Evolutionary conservation across 2,888 invertebrate genomes (phyloP).

Genomic region (Autographa gamma): DNA sequence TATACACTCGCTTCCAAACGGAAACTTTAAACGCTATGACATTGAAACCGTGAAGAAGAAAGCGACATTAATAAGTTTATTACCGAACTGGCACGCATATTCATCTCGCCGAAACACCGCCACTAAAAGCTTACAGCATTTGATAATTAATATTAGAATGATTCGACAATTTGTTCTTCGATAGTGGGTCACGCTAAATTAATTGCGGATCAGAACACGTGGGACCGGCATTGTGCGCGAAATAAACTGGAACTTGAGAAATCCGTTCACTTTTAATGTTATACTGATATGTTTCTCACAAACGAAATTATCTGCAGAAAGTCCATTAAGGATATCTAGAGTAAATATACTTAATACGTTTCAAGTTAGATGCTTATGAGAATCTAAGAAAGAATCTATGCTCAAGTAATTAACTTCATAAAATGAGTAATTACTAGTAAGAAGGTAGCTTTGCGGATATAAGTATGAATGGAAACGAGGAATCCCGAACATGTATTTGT

Average conservation of each 20-base stretch:
- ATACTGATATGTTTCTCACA: slow-evolving; percentile 59
- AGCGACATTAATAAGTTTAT: slow-evolving; percentile 76
- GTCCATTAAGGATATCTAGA: neutral
- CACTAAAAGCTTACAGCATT: slow-evolving; percentile 72
- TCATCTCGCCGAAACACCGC: slow-evolving; percentile 68
- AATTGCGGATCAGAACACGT: slow-evolving; percentile 86
- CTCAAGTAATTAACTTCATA: no score
- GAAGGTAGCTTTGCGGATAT: neutral
- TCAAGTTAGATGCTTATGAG: no score
- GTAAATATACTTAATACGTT: no score
- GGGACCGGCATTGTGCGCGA: slow-evolving; percentile 81
- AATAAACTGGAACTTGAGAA: slow-evolving; percentile 81
- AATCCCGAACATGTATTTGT: neutral
- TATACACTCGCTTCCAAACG: slow-evolving; percentile 50
- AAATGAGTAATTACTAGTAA: no score
- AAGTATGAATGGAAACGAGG: neutral
- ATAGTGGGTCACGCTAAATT: slow-evolving; percentile 84
- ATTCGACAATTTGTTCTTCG: slow-evolving; percentile 77
- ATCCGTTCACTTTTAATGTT: slow-evolving; percentile 83
- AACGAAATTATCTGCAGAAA: slow-evolving; percentile 32
- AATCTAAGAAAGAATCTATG: no score
- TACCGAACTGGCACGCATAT: slow-evolving; percentile 71
- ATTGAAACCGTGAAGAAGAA: slow-evolving; percentile 75
- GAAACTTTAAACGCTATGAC: slow-evolving; percentile 65
- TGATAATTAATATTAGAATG: slow-evolving; percentile 81